Evolutionary conservation across 2,797 vertebrate genomes (phyloP).

Genomic region (Siniperca undulata): DNA sequence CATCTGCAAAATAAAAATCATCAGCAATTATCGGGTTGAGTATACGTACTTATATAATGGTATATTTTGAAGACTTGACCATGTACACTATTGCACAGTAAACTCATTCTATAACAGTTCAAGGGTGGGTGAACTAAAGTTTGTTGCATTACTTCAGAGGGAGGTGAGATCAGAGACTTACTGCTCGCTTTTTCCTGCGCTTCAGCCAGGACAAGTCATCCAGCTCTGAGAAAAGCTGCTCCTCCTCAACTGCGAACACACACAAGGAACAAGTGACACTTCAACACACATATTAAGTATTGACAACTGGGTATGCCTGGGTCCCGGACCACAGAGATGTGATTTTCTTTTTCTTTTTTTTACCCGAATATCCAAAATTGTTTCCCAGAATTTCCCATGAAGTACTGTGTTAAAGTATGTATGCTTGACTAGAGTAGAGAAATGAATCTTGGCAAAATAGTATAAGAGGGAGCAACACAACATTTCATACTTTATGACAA

Average conservation of each 20-base stretch:
- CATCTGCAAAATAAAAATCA: slow-evolving; percentile 83
- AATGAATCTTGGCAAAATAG: neutral
- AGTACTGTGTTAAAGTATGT: neutral
- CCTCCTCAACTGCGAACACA: slow-evolving; percentile 83
- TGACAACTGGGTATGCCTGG: slow-evolving; percentile 26
- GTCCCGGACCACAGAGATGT: slow-evolving; percentile 5
- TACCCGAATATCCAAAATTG: slow-evolving; percentile 14
- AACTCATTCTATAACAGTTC: slow-evolving; percentile 4
- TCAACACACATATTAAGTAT: slow-evolving; percentile 28
- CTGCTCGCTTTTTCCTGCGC: slow-evolving; percentile 93
- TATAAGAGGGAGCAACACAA: neutral
- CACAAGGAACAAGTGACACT: slow-evolving; percentile 51
- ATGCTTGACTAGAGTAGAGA: neutral
- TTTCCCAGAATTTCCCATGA: slow-evolving; percentile 20
- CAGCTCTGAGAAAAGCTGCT: slow-evolving; percentile 83
- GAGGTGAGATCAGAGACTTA: slow-evolving; percentile 80
- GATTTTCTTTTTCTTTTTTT: neutral
- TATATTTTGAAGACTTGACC: slow-evolving; percentile 5
- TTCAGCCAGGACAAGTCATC: slow-evolving; percentile 93
- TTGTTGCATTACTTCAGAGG: slow-evolving; percentile 33
- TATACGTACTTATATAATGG: no score
- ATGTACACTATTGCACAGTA: neutral
- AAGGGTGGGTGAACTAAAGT: slow-evolving; percentile 23
- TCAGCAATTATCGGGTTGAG: slow-evolving; percentile 10
- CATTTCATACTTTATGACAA: neutral